phyloP scores from a whole-genome alignment of 2,797 vertebrate genomes.

The Danio jaintianensis region DNA sequence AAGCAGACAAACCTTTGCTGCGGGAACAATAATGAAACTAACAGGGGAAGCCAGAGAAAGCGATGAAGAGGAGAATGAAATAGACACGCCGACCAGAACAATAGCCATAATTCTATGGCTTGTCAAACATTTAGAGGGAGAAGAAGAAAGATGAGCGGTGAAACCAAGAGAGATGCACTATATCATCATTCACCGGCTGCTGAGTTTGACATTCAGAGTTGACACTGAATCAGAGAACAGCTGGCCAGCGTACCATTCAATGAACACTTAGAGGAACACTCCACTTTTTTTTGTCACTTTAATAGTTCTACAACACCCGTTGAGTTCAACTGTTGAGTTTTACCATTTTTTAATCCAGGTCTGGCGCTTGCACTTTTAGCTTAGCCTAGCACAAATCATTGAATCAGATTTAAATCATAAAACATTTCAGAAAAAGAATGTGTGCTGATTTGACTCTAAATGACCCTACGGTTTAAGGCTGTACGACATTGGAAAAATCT shows the following conservation, averaged over 20 bases:
- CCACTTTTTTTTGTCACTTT: no score
- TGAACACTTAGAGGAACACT: no score
- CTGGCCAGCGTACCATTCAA: not conserved
- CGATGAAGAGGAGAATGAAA: constrained; percentile 19
- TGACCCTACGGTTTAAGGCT: no score
- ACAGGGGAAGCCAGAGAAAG: constrained; percentile 10
- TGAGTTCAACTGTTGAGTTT: no score
- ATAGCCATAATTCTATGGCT: constrained; percentile 33
- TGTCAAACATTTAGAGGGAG: constrained; percentile 23
- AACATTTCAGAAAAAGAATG: no score
- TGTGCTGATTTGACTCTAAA: no score
- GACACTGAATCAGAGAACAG: not conserved
- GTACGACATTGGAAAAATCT: no score
- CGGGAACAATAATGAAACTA: constrained; percentile 9
- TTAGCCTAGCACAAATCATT: no score
- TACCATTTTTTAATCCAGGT: no score
- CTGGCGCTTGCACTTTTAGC: no score
- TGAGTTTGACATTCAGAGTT: constrained; percentile 22
- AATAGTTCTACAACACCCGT: no score
- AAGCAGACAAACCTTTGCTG: constrained; percentile 1
- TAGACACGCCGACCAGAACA: constrained; percentile 16
- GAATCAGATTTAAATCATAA: no score
- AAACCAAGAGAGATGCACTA: constrained; percentile 5
- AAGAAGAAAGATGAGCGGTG: not conserved
- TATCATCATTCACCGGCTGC: constrained; percentile 3